Conservation (phyloP, 2,113 vertebrate genomes). For the Cottus gobio region DNA sequence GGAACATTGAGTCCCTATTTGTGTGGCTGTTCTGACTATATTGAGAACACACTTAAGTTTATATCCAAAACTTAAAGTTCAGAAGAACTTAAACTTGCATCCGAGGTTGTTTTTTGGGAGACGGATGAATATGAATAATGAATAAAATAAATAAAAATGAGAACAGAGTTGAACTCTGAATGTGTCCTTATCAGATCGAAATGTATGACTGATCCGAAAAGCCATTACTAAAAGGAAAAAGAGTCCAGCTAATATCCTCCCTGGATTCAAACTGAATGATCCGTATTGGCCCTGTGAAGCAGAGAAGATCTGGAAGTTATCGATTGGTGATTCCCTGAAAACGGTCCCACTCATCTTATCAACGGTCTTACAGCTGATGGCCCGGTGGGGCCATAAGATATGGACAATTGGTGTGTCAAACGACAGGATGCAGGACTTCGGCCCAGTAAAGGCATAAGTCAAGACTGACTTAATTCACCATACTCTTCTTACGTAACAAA, state of each 20-base stretch:
- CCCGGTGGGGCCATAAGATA: too few relatives aligned
- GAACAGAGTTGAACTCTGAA: not conserved
- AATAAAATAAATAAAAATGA: not conserved
- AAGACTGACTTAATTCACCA: too few relatives aligned
- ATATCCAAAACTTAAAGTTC: not conserved
- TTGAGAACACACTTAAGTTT: not conserved
- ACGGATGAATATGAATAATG: not conserved
- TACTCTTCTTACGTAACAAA: too few relatives aligned
- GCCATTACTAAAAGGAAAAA: not conserved
- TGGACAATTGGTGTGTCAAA: too few relatives aligned
- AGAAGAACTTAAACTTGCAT: not conserved
- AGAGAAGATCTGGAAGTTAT: not conserved
- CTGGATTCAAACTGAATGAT: not conserved
- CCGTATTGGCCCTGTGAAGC: not conserved
- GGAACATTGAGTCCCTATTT: not conserved
- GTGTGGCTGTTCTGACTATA: not conserved
- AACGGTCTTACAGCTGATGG: not conserved
- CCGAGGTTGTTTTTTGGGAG: not conserved
- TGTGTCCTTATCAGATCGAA: not conserved
- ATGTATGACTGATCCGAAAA: not conserved
- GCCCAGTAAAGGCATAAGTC: too few relatives aligned
- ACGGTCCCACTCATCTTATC: not conserved
- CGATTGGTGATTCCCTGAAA: not conserved
- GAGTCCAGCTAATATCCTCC: not conserved
- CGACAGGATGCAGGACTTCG: too few relatives aligned